phyloP scores from a whole-genome alignment of 2,888 invertebrate genomes.

The Aphrophora alni region DNA sequence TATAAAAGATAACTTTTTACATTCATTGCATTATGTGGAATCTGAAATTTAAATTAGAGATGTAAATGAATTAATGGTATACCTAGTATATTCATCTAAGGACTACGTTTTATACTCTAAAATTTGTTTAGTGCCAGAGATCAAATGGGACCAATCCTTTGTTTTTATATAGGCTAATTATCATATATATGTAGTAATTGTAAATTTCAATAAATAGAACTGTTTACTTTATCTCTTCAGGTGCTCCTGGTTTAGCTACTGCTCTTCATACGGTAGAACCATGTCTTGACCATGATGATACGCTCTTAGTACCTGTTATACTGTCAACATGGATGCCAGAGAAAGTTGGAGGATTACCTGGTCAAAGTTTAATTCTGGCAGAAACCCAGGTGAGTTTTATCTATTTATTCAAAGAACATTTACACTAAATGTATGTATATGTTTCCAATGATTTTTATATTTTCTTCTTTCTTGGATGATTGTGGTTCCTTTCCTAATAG shows the following conservation, averaged over 20 bases:
- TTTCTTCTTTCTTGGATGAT: background rate
- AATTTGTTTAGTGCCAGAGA: too few species aligned
- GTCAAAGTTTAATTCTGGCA: slow-evolving; percentile 83
- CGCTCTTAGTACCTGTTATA: slow-evolving; percentile 81
- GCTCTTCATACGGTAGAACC: slow-evolving; percentile 63
- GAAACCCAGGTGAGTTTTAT: slow-evolving; percentile 79
- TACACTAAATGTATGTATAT: background rate
- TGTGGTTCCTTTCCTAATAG: too few species aligned
- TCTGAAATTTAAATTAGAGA: too few species aligned
- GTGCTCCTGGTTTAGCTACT: slow-evolving; percentile 55
- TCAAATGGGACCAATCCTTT: too few species aligned
- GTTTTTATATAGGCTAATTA: too few species aligned
- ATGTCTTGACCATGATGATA: slow-evolving; percentile 88
- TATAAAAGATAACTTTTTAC: too few species aligned
- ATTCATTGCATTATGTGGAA: too few species aligned
- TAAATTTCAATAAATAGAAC: too few species aligned
- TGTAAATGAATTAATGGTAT: too few species aligned
- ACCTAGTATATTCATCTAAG: too few species aligned
- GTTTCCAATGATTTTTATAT: background rate
- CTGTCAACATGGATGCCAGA: slow-evolving; percentile 91
- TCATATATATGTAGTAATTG: too few species aligned
- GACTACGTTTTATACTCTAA: too few species aligned
- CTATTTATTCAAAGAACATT: background rate
- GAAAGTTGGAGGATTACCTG: slow-evolving; percentile 84
- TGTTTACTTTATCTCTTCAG: slow-evolving; percentile 16